Evolutionary conservation across 2,888 invertebrate species (phyloP).

Genomic region (Ceratothoa steindachneri): DNA sequence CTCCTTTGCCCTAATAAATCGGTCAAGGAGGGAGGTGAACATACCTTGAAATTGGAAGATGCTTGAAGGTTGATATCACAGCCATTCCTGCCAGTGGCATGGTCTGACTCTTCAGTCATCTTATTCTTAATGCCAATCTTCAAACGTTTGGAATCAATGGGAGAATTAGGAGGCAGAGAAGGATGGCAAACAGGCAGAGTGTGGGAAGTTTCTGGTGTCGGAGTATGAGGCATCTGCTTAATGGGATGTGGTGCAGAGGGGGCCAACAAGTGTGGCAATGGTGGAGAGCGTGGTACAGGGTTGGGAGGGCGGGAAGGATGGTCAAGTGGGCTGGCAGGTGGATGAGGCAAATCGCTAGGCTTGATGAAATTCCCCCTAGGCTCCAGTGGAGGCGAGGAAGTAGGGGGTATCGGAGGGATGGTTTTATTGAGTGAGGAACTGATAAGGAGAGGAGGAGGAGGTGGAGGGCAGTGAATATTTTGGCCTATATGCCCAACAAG

Average conservation of each 20-base stretch:
- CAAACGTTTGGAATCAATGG: not conserved
- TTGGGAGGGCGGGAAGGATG: not conserved
- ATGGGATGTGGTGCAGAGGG: not conserved
- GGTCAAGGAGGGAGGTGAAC: no score
- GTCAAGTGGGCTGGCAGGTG: not conserved
- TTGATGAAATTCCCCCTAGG: not conserved
- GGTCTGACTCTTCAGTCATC: not conserved
- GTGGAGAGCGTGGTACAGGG: not conserved
- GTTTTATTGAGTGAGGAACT: not conserved
- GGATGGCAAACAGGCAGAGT: not conserved
- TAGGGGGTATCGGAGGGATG: conserved; percentile 9
- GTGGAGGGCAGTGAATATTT: not conserved
- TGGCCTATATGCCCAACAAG: not conserved
- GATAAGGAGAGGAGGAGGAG: conserved; percentile 1
- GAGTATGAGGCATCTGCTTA: not conserved
- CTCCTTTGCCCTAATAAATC: no score
- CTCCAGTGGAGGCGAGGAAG: conserved; percentile 13
- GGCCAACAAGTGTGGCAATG: not conserved
- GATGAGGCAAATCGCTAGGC: not conserved
- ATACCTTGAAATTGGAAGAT: not conserved
- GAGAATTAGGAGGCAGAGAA: not conserved
- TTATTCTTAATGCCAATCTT: not conserved
- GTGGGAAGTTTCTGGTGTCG: not conserved
- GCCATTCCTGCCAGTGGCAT: not conserved
- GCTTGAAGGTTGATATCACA: not conserved